Evolutionary conservation across 2,888 invertebrate species (phyloP).

Genomic region (Chironomus tentans): DNA sequence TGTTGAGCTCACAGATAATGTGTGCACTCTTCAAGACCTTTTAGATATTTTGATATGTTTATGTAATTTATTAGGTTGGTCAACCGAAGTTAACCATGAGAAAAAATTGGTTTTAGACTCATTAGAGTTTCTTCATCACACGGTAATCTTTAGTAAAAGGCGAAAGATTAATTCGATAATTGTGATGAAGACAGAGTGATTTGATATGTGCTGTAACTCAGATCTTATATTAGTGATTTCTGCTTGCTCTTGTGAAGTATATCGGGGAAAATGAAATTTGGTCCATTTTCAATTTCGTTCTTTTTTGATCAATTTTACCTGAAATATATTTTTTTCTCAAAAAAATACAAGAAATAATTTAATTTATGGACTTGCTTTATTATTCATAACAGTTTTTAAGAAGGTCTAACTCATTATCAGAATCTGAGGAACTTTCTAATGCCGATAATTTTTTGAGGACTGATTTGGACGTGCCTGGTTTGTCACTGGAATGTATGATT

Average conservation of each 20-base stretch:
- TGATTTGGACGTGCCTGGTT: too few species aligned
- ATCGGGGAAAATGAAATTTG: neutral
- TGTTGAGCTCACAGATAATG: too few species aligned
- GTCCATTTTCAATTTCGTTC: too few species aligned
- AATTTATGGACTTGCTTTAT: too few species aligned
- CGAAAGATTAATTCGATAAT: slow-evolving; percentile 5
- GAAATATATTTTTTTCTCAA: too few species aligned
- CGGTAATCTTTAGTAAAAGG: slow-evolving; percentile 24
- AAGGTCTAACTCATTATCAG: too few species aligned
- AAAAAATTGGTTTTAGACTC: slow-evolving; percentile 11
- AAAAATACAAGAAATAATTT: neutral
- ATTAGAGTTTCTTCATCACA: slow-evolving; percentile 14
- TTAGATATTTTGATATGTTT: neutral
- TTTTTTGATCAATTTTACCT: neutral
- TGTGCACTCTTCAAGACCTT: too few species aligned
- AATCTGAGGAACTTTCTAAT: too few species aligned
- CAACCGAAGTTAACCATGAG: neutral
- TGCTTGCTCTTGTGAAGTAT: neutral
- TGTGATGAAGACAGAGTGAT: neutral
- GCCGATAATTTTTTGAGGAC: too few species aligned
- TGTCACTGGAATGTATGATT: too few species aligned
- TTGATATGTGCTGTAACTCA: neutral
- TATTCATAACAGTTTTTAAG: too few species aligned
- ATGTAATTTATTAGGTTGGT: neutral
- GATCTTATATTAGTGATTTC: neutral